Base-by-base conservation (phyloP, 2,797 vertebrate species). In the Geotrypetes seraphini region DNA sequence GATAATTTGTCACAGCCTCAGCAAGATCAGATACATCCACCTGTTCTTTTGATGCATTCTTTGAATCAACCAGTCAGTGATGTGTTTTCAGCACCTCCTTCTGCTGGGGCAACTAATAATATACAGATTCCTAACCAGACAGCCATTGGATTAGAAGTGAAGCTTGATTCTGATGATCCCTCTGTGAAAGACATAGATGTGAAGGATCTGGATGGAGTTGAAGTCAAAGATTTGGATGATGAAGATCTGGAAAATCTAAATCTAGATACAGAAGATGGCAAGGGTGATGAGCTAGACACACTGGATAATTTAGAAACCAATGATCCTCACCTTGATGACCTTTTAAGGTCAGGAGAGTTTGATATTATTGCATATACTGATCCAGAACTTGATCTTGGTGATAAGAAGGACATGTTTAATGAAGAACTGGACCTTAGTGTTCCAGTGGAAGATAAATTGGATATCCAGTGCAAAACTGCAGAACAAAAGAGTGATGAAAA, bases 351-450 rank as follows among this genome's bases (percentile, higher is more conserved):
- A 5, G 95, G 92, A 4, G 92, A 98, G 48, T 99, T 99, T 71
- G 96, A 99, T 67, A 91, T 99, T 16, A 97, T 99, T 53, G 96
- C 96, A 1, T 99, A 98, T 42, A 96, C 96, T 10, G 94, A 98
- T 50, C 92, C 96, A 19, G 95, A 96, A 42, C 82, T 94, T 30
- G 92, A 98, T 52, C 66, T 96, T 9, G 91, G 85, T 26, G 91
- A 95, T 58, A 97, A 96, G 64, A 96, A 95, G 63, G 87, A 91
- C 58, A 79, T 96, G 89, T 96, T 97, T 53, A 97, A 84, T 29
- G 94, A 96, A 57, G 95, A 97, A 16, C 61, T 99, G 32, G 96
- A 98, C 55, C 92, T 99, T 11, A 86, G 39, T 45, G 95, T 94
- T 51, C 87, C 91, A 2, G 90, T 97, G 36, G 95, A 97, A 53